A percentile compares a stretch with the other conserved stretches of the same genome.
Conservation (phyloP, 30 jellyfish, hydroid and myxozoan genomes). For the Turritopsis rubra region DNA sequence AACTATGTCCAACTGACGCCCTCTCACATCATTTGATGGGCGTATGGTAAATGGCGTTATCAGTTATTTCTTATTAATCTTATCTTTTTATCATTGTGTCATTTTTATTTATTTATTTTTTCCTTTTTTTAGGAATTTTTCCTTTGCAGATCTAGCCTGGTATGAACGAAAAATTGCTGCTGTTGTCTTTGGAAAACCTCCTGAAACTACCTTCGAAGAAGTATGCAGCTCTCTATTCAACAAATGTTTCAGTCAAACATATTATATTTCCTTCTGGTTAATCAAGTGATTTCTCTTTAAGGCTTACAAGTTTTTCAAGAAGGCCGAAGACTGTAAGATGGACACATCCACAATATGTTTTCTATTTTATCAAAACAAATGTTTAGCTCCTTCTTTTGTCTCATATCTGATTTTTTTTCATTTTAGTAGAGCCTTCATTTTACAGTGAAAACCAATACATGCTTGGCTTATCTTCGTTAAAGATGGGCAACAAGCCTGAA, state of each 20-base stretch:
- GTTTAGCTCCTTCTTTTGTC: background rate
- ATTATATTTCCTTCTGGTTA: background rate
- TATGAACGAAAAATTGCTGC: conserved; percentile 84
- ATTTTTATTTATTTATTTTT: too few species aligned
- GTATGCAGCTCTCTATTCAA: conserved; percentile 17
- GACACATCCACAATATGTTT: too few species aligned
- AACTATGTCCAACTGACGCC: conserved; percentile 71
- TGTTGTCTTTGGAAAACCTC: conserved; percentile 81
- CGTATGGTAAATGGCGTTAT: conserved; percentile 75
- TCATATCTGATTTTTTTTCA: background rate
- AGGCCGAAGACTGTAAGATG: conserved; percentile 73
- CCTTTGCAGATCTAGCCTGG: conserved; percentile 95
- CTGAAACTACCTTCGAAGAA: conserved; percentile 79
- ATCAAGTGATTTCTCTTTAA: background rate
- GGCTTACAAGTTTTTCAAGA: conserved; percentile 53
- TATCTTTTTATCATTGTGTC: too few species aligned
- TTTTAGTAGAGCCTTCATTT: conserved; percentile 75
- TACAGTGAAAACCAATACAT: conserved; percentile 68
- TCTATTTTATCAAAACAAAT: background rate
- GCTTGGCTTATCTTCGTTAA: conserved; percentile 59
- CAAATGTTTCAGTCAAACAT: background rate
- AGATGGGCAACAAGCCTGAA: conserved; percentile 50
- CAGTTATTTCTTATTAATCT: too few species aligned
- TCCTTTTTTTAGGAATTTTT: conserved; percentile 55
- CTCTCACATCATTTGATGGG: conserved; percentile 87